These are phyloP conservation scores for Sarcophaga caerulescens DNA, from an alignment of 2,888 invertebrate genomes.

Conservation along the genomic window DNA sequence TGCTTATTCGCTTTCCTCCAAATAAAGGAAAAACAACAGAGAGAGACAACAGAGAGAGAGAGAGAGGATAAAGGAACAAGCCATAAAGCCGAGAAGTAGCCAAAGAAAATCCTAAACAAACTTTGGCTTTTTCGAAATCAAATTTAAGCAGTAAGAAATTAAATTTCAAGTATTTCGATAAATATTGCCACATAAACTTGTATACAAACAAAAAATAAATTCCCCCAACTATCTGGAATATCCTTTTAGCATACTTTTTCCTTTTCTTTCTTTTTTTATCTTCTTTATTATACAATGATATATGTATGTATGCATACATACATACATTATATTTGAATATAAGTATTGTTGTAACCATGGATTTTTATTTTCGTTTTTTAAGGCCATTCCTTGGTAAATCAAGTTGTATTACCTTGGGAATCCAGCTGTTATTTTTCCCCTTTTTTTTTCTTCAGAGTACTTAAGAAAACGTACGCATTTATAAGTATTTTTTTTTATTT, in stretches of 20 bases:
- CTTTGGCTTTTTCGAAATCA: neutral
- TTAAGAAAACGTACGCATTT: neutral
- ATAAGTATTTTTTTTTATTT: neutral
- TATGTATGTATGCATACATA: neutral
- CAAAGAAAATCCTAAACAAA: neutral
- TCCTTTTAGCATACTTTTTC: no score
- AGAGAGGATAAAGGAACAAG: no score
- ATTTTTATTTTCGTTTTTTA: neutral
- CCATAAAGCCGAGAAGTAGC: neutral
- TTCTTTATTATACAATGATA: no score
- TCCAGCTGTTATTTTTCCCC: slow-evolving; percentile 7
- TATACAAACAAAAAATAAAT: neutral
- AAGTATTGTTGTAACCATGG: neutral
- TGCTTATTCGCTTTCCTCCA: neutral
- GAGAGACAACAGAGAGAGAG: neutral
- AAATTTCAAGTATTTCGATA: slow-evolving; percentile 4
- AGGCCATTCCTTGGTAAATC: neutral
- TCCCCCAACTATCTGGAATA: no score
- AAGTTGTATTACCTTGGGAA: slow-evolving; percentile 8
- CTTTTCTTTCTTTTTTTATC: no score
- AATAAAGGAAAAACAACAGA: neutral
- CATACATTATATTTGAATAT: neutral
- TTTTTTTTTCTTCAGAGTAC: neutral
- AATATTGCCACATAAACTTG: neutral
- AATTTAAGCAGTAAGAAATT: slow-evolving; percentile 3